These are phyloP conservation scores for Fissipunctia ypsillon DNA, from an alignment of 2,888 invertebrate genomes.

Conservation along the genomic window DNA sequence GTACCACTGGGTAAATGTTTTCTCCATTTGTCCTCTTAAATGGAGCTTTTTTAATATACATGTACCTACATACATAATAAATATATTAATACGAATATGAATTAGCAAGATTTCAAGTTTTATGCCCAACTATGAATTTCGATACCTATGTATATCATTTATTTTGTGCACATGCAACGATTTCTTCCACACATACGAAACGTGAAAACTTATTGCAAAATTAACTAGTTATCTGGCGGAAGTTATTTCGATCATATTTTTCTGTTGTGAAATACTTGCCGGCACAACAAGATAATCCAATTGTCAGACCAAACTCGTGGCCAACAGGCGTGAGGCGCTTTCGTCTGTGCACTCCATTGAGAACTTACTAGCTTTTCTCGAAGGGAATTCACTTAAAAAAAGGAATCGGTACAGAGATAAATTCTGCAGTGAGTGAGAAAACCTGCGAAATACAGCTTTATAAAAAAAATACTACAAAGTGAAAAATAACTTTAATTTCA, in stretches of 20 bases:
- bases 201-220: conserved; percentile 31
- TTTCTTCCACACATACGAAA: neutral
- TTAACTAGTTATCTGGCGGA: conserved; percentile 40
- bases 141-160: neutral
- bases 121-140: neutral
- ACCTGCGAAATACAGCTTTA: neutral
- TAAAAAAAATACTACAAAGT: too few relatives aligned
- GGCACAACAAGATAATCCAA: conserved; percentile 85
- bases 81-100: too few relatives aligned
- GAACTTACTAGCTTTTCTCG: conserved; percentile 62
- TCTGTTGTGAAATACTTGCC: conserved; percentile 71
- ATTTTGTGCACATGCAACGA: neutral
- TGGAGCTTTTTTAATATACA: too few relatives aligned
- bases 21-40: too few relatives aligned
- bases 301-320: conserved; percentile 84
- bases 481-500: too few relatives aligned
- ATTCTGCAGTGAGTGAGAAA: neutral
- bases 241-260: conserved; percentile 63
- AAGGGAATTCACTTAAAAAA: conserved; percentile 33
- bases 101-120: neutral
- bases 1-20: too few relatives aligned
- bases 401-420: neutral
- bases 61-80: too few relatives aligned
- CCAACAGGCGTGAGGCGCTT: conserved; percentile 83
- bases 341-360: conserved; percentile 76